Percentiles rank a stretch among this genome's conserved stretches.
Conservation (phyloP, 2,113 vertebrate species). For the Micronycteris hirsuta region DNA sequence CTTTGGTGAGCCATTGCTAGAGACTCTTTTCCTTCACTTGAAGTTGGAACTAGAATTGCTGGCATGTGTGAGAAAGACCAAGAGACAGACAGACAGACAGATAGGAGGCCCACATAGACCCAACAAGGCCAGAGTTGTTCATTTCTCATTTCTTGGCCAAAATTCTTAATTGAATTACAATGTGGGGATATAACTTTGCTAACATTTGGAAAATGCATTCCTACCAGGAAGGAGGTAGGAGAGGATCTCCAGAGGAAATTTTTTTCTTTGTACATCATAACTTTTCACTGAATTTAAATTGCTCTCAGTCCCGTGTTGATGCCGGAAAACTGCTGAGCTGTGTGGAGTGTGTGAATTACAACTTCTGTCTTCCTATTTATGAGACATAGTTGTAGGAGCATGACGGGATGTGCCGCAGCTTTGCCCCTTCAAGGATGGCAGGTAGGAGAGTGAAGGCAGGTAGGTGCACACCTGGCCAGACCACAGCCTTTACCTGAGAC, state of each 20-base stretch:
- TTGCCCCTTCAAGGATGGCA: slow-evolving; percentile 1
- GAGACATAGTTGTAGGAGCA: slow-evolving; percentile 63
- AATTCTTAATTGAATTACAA: slow-evolving; percentile 48
- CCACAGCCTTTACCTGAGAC: neutral
- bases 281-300: slow-evolving; percentile 75
- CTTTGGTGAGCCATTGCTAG: no score
- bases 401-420: slow-evolving; percentile 40
- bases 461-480: neutral
- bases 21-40: neutral
- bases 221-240: slow-evolving; percentile 30
- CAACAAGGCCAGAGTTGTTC: neutral
- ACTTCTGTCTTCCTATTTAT: slow-evolving; percentile 62
- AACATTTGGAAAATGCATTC: slow-evolving; percentile 68
- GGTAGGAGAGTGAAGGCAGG: neutral
- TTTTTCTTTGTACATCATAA: slow-evolving; percentile 73
- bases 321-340: slow-evolving; percentile 60
- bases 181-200: slow-evolving; percentile 38
- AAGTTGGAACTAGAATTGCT: neutral
- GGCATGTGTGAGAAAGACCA: neutral
- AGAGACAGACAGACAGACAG: neutral
- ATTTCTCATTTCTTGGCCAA: neutral
- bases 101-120: neutral
- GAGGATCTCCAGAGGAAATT: slow-evolving; percentile 72
- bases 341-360: slow-evolving; percentile 60
- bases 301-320: slow-evolving; percentile 54